phyloP scores from a whole-genome alignment of 1,140 invertebrate genomes.

The Orius laevigatus region DNA sequence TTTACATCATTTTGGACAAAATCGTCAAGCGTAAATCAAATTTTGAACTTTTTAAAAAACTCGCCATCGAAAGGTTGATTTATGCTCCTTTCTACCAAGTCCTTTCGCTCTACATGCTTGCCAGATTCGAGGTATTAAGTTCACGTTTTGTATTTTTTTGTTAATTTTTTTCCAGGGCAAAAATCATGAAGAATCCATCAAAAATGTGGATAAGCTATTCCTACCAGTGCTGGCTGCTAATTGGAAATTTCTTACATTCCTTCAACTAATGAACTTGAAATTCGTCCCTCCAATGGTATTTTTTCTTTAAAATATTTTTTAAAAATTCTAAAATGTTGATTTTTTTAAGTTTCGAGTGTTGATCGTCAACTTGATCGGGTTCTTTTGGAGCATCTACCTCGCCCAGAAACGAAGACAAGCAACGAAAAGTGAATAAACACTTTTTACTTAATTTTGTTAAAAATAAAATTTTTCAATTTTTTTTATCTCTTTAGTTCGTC shows the following conservation, averaged over 20 bases:
- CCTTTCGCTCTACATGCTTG: constrained; percentile 45
- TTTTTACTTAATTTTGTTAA: no score
- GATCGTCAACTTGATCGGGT: constrained; percentile 44
- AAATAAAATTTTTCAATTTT: no score
- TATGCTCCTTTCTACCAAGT: constrained; percentile 50
- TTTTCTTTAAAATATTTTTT: no score
- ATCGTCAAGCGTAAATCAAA: constrained; percentile 29
- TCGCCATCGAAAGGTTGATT: constrained; percentile 45
- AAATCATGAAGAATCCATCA: constrained; percentile 36
- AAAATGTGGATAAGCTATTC: constrained; percentile 40
- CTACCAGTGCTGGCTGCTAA: constrained; percentile 42
- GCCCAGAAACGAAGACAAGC: constrained; percentile 33
- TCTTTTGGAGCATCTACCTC: constrained; percentile 51
- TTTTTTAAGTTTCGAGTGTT: constrained; percentile 46
- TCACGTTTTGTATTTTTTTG: constrained; percentile 5
- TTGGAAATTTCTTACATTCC: constrained; percentile 50
- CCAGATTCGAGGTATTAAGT: constrained; percentile 40
- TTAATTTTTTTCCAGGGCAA: constrained; percentile 33
- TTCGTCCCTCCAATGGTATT: constrained; percentile 55
- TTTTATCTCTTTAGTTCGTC: no score
- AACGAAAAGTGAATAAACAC: no score
- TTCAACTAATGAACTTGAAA: constrained; percentile 49
- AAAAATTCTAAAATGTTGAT: no score
- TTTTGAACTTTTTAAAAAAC: constrained; percentile 33
- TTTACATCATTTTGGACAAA: constrained; percentile 41